Evolutionary conservation across 2,797 vertebrate genomes (phyloP).

Genomic region (Simalia tracyae): DNA sequence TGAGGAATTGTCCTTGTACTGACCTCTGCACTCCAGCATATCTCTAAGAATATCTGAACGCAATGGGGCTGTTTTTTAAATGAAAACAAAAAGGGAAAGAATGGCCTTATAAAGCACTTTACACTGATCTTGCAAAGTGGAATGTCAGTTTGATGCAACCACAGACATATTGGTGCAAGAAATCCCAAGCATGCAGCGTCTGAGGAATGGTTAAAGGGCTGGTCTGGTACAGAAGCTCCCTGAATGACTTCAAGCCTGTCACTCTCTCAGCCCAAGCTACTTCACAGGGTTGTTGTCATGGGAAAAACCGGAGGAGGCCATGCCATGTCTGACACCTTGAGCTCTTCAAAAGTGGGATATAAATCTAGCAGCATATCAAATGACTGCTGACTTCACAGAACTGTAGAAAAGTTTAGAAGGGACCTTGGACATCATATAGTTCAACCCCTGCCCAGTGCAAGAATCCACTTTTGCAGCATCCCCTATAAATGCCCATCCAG

Average conservation of each 20-base stretch:
- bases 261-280: neutral
- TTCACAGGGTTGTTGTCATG: neutral
- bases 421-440: neutral
- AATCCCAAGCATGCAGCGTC: neutral
- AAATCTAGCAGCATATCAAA: neutral
- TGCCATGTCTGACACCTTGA: neutral
- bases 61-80: neutral
- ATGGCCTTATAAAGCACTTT: neutral
- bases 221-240: neutral
- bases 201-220: neutral
- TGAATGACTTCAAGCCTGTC: neutral
- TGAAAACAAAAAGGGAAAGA: neutral
- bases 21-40: neutral
- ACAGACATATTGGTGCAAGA: neutral
- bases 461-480: neutral
- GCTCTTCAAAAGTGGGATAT: neutral
- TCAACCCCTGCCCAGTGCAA: neutral
- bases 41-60: neutral
- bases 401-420: neutral
- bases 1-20: neutral
- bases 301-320: neutral
- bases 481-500: neutral
- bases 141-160: neutral
- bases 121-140: neutral
- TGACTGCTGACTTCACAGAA: neutral